Base-by-base conservation (phyloP, 2,888 invertebrate species). In the Mimas tiliae region DNA sequence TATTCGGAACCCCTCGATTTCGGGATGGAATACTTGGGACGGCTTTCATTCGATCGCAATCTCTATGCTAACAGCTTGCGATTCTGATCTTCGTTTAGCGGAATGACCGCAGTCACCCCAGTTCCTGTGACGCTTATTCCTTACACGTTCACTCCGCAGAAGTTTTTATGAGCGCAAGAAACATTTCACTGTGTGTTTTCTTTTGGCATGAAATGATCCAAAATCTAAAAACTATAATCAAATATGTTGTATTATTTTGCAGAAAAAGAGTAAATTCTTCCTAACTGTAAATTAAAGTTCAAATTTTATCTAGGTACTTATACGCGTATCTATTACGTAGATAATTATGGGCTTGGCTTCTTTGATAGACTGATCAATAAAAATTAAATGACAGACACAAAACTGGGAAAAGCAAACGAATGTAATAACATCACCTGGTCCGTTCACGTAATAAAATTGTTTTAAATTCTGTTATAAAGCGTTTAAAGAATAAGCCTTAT, bases 71-170 rank as follows among this genome's bases (percentile, higher is more conserved):
- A 93, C 91, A 91, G 93, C 91, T 88, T 89, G 89, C 91, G 93
- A 93, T 93, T 93, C 91, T 90, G 93, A 93, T 93, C 93, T 93
- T 93, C 93, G 93, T 93, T 93, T 93, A 93, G 91, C 93, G 90
- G 82, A 93, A 93, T 93, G 93, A 93, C 93, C 93, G 91, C 93
- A 91, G 91, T 85, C 91, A 88, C 92, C 90, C 88, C 87, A 80
- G 82, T 83, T 84, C 83, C 86, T 81, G 88, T 88, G 89, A 90
- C 89, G 91, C 85, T 91, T 91, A 93, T 91, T 92, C 92, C 89
- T 88, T 88, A 91, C 93, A 93, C 93, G 92, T 93, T 89, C 87
- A 85, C 86, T 87, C 88, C 87, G 85, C 84, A 87, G 80, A 88
- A 90, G 87, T 90, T 92, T 92, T 93, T 92, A 92, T 91, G 85